These are phyloP conservation scores for Xestia rhomboidea DNA, from an alignment of 2,888 invertebrate genomes.

Conservation along the genomic window DNA sequence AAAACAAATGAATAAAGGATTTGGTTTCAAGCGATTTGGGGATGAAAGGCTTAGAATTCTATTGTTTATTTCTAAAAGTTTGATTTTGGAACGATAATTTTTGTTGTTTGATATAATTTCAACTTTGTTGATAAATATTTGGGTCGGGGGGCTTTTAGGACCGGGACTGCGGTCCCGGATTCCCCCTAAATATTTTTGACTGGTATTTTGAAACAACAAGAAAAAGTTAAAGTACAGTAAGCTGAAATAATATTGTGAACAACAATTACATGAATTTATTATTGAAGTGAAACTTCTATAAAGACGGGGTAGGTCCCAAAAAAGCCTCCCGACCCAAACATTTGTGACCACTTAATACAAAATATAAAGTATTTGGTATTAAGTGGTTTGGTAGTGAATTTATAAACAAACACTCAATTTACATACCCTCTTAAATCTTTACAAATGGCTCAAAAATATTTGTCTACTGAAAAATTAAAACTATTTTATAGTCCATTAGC, in stretches of 20 bases:
- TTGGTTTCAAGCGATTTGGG: constrained; percentile 21
- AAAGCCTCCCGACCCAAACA: too few relatives aligned
- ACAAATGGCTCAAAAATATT: background rate
- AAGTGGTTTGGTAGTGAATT: too few relatives aligned
- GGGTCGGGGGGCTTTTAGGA: too few relatives aligned
- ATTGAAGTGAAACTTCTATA: too few relatives aligned
- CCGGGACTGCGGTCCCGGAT: too few relatives aligned
- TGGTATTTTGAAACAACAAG: too few relatives aligned
- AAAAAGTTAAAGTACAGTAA: too few relatives aligned
- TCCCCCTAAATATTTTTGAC: too few relatives aligned
- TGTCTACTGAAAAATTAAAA: background rate
- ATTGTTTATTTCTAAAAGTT: constrained; percentile 7
- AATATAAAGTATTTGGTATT: too few relatives aligned
- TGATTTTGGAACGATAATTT: background rate
- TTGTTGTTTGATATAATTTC: background rate
- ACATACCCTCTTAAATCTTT: background rate
- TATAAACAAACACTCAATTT: background rate
- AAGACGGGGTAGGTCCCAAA: too few relatives aligned
- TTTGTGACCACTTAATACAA: background rate
- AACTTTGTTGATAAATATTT: background rate
- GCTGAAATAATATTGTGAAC: too few relatives aligned
- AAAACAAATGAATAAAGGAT: constrained; percentile 21
- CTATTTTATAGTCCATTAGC: constrained; percentile 17
- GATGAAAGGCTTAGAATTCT: constrained; percentile 7
- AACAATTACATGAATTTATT: too few relatives aligned